Evolutionary conservation across 2,113 vertebrate species (phyloP), one percentile per base, ranked within the genome.

Genomic region (Electrona antarctica): DNA sequence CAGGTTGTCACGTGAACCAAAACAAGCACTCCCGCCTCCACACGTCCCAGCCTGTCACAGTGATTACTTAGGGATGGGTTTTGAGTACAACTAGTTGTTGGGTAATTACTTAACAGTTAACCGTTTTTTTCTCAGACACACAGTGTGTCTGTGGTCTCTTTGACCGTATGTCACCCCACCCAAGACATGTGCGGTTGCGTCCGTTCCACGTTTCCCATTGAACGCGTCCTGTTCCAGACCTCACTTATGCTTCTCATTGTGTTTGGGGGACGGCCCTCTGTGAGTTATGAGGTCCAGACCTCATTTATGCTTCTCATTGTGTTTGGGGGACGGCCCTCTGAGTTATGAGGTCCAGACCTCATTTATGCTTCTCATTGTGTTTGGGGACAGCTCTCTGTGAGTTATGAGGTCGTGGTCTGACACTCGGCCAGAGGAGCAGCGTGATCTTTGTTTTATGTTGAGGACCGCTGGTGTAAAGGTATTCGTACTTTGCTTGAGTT

Each of bases 401-500:
- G 74, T 85, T 81, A 69, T 60, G 66, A 84, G 69, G 41, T 60
- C 13, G 52, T 5, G 60, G 52, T 76, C 13, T 28, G 71, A 60
- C 7, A 7, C 62, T 69, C 50, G 52, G 11, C 8, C 11, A 0
- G 55, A 41, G 7, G 63, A 54, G 64, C 21, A 21, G 21, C 21
- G 70, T 67, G 77, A 79, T 66, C 56, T 77, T 67, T 71, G 74
- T 76, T 74, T 78, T 57, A 74, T 63, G 74, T 74, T n/a, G 48
- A 64, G 7, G 60, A 13, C 55, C 71, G 71, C 21, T 21, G 21
- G 21, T 21, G 21, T 21, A 2, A 21, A 21, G 21, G 21, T 21
- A 21, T 21, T n/a, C n/a, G n/a, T n/a, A n/a, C n/a, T 21, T 21
- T 21, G 21, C 21, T 21, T 21, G 21, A 21, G 21, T 21, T 21